Evolutionary conservation across 2,113 vertebrate species (phyloP).

Genomic region (Stomatorhinus ivindoensis): DNA sequence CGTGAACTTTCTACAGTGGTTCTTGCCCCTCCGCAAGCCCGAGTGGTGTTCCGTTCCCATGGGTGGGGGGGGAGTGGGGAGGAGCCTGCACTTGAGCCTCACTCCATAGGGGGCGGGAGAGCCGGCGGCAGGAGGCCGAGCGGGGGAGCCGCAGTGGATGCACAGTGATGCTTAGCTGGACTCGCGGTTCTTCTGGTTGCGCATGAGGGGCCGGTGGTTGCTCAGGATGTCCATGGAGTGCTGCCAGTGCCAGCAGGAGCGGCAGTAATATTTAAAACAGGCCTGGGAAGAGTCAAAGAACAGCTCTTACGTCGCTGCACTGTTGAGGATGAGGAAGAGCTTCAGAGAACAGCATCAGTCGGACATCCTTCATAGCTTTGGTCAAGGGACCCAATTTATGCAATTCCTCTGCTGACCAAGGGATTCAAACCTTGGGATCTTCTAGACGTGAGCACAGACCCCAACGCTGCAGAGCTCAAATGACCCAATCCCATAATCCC

Average conservation of each 20-base stretch:
- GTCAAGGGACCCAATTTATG: not conserved
- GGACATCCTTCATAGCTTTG: not conserved
- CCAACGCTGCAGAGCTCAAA: not conserved
- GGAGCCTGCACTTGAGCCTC: conserved; percentile 56
- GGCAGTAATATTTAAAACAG: conserved; percentile 98
- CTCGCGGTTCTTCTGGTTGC: conserved; percentile 95
- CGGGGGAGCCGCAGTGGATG: conserved; percentile 30
- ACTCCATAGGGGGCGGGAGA: conserved; percentile 40
- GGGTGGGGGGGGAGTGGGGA: conserved; percentile 21
- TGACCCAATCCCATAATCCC: not conserved
- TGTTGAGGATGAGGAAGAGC: not conserved
- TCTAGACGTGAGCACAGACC: not conserved
- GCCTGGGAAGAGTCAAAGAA: conserved; percentile 55
- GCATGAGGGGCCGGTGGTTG: conserved; percentile 95
- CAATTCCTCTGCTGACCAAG: not conserved
- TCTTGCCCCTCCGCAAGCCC: conserved; percentile 58
- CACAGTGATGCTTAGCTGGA: conserved; percentile 69
- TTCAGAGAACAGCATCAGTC: not conserved
- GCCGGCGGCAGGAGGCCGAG: not conserved
- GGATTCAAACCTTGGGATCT: not conserved
- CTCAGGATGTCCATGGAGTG: conserved; percentile 92
- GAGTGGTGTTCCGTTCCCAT: conserved; percentile 56
- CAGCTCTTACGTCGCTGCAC: not conserved
- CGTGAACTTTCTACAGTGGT: conserved; percentile 80
- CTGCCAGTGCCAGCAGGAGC: conserved; percentile 96